Percentiles rank a stretch among this genome's conserved stretches.
phyloP scores from a whole-genome alignment of 2,888 invertebrate species.

The Dyspetes luteomarginatus region DNA sequence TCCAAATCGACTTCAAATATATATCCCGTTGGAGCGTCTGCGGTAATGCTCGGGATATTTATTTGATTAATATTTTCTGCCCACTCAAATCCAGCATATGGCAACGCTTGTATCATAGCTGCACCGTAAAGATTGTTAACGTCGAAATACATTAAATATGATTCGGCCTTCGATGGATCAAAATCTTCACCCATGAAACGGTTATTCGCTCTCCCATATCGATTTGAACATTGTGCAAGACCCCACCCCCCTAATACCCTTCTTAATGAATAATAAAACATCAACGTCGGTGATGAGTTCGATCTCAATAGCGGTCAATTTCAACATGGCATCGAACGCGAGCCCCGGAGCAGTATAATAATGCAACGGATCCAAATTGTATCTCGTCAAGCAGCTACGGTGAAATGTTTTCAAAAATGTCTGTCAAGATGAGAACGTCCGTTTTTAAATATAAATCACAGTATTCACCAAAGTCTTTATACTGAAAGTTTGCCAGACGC shows the following conservation, averaged over 20 bases:
- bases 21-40: slow-evolving; percentile 65
- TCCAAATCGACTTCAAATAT: too few relatives aligned
- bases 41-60: neutral
- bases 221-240: too few relatives aligned
- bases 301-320: neutral
- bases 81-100: neutral
- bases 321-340: too few relatives aligned
- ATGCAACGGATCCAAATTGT: too few relatives aligned
- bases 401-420: neutral
- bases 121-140: too few relatives aligned
- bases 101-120: neutral
- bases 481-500: neutral
- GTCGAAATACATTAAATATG: too few relatives aligned
- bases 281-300: neutral
- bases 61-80: neutral
- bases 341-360: too few relatives aligned
- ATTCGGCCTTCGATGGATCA: too few relatives aligned
- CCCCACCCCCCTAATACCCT: neutral
- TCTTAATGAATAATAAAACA: neutral
- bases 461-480: neutral
- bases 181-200: too few relatives aligned
- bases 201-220: too few relatives aligned
- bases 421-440: neutral
- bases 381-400: too few relatives aligned
- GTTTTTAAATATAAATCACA: too few relatives aligned